These are phyloP conservation scores for Hydrozoanthus tunicans DNA, from an alignment of 64 coral and sea anemone genomes.

Conservation along the genomic window DNA sequence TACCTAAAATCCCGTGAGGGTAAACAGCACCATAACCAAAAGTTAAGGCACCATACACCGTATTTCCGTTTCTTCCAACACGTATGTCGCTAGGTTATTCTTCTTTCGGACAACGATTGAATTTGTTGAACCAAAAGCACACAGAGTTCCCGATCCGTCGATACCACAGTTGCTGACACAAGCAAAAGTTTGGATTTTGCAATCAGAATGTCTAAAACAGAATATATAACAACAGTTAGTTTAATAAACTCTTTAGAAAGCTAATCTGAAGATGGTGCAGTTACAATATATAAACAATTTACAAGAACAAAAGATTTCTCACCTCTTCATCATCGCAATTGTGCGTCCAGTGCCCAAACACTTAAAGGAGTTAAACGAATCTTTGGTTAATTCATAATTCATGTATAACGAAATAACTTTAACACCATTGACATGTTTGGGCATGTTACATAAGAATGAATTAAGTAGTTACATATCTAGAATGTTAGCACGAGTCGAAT, in stretches of 20 bases:
- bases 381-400: background rate
- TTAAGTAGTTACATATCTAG: no score
- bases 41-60: no score
- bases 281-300: background rate
- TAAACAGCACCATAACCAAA: no score
- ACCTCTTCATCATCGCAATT: conserved; percentile 98
- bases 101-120: background rate
- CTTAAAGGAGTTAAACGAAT: conserved; percentile 35
- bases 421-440: no score
- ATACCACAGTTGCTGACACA: background rate
- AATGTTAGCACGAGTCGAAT: no score
- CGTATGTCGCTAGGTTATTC: no score
- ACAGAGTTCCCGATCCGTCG: background rate
- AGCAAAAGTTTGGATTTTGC: background rate
- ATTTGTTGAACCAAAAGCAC: background rate
- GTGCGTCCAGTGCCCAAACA: conserved; percentile 96
- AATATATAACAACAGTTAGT: background rate
- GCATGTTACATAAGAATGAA: no score
- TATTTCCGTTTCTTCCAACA: no score
- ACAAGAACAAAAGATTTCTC: background rate
- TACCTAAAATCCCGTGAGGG: no score
- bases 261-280: background rate
- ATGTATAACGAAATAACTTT: no score
- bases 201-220: conserved; percentile 29
- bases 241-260: background rate